Evolutionary conservation across 2,113 vertebrate genomes (phyloP).

Genomic region (Mormyrus lacerda): DNA sequence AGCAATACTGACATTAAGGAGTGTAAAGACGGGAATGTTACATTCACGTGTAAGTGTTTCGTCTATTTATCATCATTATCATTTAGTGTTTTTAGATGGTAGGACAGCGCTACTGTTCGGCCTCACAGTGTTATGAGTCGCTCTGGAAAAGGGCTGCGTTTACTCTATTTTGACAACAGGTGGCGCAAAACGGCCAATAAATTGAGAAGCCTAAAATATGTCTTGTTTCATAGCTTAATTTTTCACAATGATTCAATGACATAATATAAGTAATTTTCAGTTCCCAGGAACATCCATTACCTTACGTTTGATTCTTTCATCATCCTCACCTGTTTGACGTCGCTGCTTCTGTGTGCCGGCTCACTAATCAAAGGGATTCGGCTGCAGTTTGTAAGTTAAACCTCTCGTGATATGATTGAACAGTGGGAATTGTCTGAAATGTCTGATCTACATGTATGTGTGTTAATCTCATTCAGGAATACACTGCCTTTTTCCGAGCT

Average conservation of each 20-base stretch:
- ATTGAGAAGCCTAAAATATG: not conserved
- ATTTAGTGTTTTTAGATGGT: not conserved
- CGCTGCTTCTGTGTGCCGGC: constrained; percentile 72
- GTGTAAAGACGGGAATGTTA: constrained; percentile 83
- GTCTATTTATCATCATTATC: not conserved
- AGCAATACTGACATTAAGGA: constrained; percentile 75
- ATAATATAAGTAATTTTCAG: constrained; percentile 41
- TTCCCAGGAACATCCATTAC: constrained; percentile 76
- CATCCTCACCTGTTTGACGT: constrained; percentile 74
- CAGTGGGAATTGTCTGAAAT: not conserved
- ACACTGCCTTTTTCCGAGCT: constrained; percentile 65
- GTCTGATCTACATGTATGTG: not conserved
- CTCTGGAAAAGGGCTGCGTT: not conserved
- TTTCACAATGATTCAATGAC: not conserved
- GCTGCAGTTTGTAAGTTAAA: constrained; percentile 74
- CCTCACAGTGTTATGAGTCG: not conserved
- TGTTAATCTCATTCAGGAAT: constrained; percentile 66
- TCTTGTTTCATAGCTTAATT: not conserved
- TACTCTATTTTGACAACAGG: not conserved
- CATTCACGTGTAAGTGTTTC: constrained; percentile 74
- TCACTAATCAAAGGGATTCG: constrained; percentile 74
- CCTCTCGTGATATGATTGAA: not conserved
- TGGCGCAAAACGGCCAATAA: not conserved
- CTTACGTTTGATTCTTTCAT: constrained; percentile 76
- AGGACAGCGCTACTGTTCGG: not conserved